A percentile compares a stretch with the other conserved stretches of the same genome.
Conservation (phyloP, 2,797 vertebrate species). For the Australoheros facetus region DNA sequence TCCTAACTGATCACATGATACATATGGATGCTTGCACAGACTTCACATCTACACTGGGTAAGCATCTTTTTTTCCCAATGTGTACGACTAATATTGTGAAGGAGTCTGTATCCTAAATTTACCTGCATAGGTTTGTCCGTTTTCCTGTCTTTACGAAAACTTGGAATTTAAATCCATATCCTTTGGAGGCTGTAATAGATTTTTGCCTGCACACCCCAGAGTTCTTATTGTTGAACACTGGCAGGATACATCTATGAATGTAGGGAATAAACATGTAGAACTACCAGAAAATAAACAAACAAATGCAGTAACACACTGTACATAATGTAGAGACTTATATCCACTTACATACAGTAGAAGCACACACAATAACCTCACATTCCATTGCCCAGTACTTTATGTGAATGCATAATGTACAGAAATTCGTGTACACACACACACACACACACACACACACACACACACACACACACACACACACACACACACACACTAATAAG, state of each 20-base stretch:
- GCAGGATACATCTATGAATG: background rate
- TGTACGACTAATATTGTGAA: background rate
- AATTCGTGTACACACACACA: background rate
- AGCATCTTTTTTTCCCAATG: background rate
- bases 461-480: too few species aligned
- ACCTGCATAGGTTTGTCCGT: background rate
- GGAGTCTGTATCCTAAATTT: background rate
- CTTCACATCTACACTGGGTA: background rate
- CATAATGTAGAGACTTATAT: too few species aligned
- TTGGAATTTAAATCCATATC: background rate
- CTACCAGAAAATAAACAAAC: background rate
- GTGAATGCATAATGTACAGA: background rate
- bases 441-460: background rate
- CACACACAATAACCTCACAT: background rate
- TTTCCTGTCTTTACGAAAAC: background rate
- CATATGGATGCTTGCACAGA: background rate
- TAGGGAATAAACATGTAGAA: background rate
- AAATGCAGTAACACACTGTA: background rate
- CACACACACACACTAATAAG: background rate
- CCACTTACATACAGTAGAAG: background rate
- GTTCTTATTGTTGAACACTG: accelerated
- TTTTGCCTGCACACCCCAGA: background rate
- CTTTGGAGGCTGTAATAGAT: background rate
- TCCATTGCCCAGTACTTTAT: background rate
- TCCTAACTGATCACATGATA: too few species aligned